Evolutionary conservation across 1,140 invertebrate species (phyloP), one percentile per base, ranked within the genome.

Genomic region (Campodea augens): DNA sequence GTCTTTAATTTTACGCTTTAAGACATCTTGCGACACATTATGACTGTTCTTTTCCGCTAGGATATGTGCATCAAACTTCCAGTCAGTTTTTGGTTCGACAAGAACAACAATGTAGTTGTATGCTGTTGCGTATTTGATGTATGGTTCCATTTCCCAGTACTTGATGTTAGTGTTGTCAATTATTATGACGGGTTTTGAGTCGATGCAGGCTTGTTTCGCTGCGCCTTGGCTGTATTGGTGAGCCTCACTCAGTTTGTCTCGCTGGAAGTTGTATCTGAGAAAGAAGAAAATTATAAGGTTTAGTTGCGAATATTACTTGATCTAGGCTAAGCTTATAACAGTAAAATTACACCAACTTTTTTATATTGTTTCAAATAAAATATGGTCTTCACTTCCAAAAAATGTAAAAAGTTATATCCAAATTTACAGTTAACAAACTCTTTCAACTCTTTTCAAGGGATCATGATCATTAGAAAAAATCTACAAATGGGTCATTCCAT

Each of bases 161-260:
- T 51, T 51, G 18, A 65, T 44, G 45, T 64, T 62, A 18, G 60
- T 62, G 49, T 64, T 65, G 48, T 66, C 63, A 46, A 65, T 58
- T 18, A 66, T 49, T 5, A 66, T 51, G 4, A 60, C 47, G 19
- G 45, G 43, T 18, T 22, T 45, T 1, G 45, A 38, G 23, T 52
- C 47, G 22, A 47, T 43, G 43, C 55, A 56, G 2, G 53, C 52
- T 32, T 32, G 27, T 32, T 15, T 32, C 15, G 27, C 27, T 32
- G 7, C 15, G 27, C 7, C 15, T 15, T 32, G 27, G 15, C 27
- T 10, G 15, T 32, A 32, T 10, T 15, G 7, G 15, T 32, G 27
- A 10, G 27, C 27, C 15, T 7, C 27, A 32, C 7, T 10, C 15
- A 32, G 27, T 15, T 32, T 32, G 27, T 15, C 27, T 32, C 15